phyloP scores from a whole-genome alignment of 2,113 vertebrate species.

The Noturus placidus region DNA sequence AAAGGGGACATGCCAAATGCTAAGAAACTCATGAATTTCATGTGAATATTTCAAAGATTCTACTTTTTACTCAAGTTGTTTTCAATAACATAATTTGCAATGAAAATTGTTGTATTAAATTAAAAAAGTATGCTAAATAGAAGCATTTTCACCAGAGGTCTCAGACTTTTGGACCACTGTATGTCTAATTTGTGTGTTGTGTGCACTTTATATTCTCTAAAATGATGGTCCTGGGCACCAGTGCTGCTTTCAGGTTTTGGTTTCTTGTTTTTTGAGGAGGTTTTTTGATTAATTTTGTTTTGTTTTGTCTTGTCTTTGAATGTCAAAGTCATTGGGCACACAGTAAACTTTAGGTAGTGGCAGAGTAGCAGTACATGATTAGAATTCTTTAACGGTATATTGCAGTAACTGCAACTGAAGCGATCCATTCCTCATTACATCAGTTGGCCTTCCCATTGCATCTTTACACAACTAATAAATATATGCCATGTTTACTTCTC shows the following conservation, averaged over 20 bases:
- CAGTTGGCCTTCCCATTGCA: conserved; percentile 18
- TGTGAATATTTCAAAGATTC: conserved; percentile 1
- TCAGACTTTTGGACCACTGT: neutral
- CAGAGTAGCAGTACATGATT: neutral
- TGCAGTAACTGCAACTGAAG: conserved; percentile 18
- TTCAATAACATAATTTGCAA: neutral
- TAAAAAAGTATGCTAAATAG: neutral
- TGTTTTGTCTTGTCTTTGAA: neutral
- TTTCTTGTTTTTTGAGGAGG: neutral
- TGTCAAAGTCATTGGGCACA: neutral
- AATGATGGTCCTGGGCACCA: conserved; percentile 17
- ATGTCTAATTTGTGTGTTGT: neutral
- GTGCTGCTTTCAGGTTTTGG: conserved; percentile 23
- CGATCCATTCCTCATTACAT: neutral
- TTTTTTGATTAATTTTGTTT: neutral
- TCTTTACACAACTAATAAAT: conserved; percentile 1
- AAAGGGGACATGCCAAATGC: too few species aligned
- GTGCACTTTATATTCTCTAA: conserved; percentile 35
- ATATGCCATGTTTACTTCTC: neutral
- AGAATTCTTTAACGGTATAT: neutral
- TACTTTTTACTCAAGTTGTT: neutral
- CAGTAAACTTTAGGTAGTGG: conserved; percentile 1
- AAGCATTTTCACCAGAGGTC: neutral
- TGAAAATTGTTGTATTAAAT: neutral
- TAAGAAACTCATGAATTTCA: neutral